Percentiles rank a stretch among this genome's conserved stretches.
phyloP scores from a whole-genome alignment of 1,140 invertebrate genomes.

The Neodiprion virginianus region DNA sequence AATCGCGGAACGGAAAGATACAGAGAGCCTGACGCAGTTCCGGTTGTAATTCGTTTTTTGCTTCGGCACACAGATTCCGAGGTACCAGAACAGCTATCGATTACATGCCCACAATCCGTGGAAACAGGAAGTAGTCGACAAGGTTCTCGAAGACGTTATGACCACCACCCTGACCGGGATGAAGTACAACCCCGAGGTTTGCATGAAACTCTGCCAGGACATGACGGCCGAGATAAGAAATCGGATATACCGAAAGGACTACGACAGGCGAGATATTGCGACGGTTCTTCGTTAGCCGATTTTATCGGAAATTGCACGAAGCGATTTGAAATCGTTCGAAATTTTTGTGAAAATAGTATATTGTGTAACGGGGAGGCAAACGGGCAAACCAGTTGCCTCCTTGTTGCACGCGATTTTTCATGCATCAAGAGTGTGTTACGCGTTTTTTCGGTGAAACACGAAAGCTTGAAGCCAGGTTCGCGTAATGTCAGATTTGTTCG shows the following conservation, averaged over 20 bases:
- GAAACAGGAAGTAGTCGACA: slow-evolving; percentile 34
- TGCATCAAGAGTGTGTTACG: too few species aligned
- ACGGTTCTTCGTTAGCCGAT: too few species aligned
- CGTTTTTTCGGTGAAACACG: too few species aligned
- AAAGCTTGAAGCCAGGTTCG: too few species aligned
- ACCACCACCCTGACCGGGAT: slow-evolving; percentile 23
- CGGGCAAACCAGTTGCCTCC: too few species aligned
- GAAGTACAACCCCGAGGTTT: slow-evolving; percentile 34
- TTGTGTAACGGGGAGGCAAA: too few species aligned
- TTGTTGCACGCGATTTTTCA: too few species aligned
- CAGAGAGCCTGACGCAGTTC: neutral
- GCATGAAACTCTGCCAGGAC: slow-evolving; percentile 31
- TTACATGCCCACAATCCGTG: slow-evolving; percentile 36
- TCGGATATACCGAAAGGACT: slow-evolving; percentile 36
- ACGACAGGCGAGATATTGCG: slow-evolving; percentile 34
- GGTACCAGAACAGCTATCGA: slow-evolving; percentile 46
- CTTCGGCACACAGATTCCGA: slow-evolving; percentile 33
- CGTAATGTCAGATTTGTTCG: too few species aligned
- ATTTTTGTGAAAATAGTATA: too few species aligned
- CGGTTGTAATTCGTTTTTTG: neutral
- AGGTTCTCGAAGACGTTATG: slow-evolving; percentile 39
- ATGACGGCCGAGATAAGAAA: slow-evolving; percentile 36
- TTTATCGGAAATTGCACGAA: too few species aligned
- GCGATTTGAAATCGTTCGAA: too few species aligned
- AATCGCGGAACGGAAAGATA: neutral